A percentile compares a stretch with the other conserved stretches of the same genome.
Evolutionary conservation across 2,888 invertebrate species (phyloP).

Genomic region (Xanthia togata): DNA sequence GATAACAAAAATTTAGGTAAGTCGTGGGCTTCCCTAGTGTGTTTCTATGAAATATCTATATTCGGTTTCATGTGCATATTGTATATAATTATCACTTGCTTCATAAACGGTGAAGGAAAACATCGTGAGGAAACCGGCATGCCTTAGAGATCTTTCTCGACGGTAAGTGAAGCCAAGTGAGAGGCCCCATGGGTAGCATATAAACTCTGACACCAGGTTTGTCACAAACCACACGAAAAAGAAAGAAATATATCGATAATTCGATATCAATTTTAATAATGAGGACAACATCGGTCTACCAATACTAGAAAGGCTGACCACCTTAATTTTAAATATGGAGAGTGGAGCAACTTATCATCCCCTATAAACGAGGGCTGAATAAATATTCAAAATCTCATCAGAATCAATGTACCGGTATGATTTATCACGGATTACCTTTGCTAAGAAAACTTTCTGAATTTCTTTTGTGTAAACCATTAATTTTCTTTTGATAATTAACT

Average conservation of each 20-base stretch:
- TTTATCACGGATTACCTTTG: constrained; percentile 53
- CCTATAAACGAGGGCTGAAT: constrained; percentile 30
- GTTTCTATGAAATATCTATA: background rate
- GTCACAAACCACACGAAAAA: no score
- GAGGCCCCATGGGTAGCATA: no score
- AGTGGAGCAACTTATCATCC: constrained; percentile 6
- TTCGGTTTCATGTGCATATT: no score
- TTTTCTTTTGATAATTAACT: constrained; percentile 56
- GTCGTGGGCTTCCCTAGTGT: background rate
- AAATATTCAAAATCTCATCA: constrained; percentile 56
- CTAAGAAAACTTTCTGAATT: constrained; percentile 44
- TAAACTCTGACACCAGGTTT: no score
- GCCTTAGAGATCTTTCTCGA: no score
- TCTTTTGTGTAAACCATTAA: constrained; percentile 50
- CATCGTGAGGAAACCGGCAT: no score
- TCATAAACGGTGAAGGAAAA: no score
- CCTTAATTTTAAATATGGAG: constrained; percentile 14
- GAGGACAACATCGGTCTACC: background rate
- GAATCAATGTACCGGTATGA: constrained; percentile 53
- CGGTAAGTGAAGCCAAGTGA: no score
- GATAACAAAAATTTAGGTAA: background rate
- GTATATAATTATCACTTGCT: no score
- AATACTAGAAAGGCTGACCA: background rate
- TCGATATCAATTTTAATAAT: background rate
- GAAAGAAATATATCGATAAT: no score